A percentile compares a stretch with the other conserved stretches of the same genome.
phyloP scores from a whole-genome alignment of 2,888 invertebrate genomes.

The Pachydiplax longipennis region DNA sequence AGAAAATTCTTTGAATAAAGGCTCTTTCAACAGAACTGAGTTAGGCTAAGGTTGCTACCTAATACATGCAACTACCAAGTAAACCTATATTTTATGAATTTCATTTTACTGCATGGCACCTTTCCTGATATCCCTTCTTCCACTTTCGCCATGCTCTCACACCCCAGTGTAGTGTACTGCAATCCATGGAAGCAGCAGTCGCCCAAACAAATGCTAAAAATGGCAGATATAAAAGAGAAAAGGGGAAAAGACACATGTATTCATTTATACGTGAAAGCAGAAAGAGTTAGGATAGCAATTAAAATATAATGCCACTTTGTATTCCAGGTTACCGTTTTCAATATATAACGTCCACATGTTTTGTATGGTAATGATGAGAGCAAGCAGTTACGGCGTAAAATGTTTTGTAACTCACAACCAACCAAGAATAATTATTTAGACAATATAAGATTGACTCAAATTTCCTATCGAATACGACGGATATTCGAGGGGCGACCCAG shows the following conservation, averaged over 20 bases:
- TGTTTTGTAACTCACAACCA: background rate
- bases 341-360: slow-evolving; percentile 13
- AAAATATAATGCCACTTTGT: slow-evolving; percentile 4
- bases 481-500: background rate
- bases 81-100: slow-evolving; percentile 34
- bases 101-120: slow-evolving; percentile 44
- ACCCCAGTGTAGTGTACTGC: slow-evolving; percentile 39
- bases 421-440: background rate
- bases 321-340: background rate
- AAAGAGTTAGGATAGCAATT: slow-evolving; percentile 33
- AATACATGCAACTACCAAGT: slow-evolving; percentile 39
- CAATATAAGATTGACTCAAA: background rate
- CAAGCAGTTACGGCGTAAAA: background rate
- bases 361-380: background rate
- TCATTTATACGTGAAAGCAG: slow-evolving; percentile 31
- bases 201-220: slow-evolving; percentile 42
- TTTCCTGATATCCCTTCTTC: slow-evolving; percentile 43
- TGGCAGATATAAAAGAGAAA: slow-evolving; percentile 45
- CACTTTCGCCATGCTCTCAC: slow-evolving; percentile 38
- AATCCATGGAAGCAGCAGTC: slow-evolving; percentile 29
- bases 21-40: background rate
- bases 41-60: slow-evolving; percentile 25
- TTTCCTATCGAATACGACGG: background rate
- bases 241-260: slow-evolving; percentile 43
- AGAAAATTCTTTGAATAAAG: background rate